A percentile compares a stretch with the other conserved stretches of the same genome.
These are phyloP conservation scores for Drosophila nigromelanica DNA, from an alignment of 1,140 invertebrate genomes.

Conservation along the genomic window DNA sequence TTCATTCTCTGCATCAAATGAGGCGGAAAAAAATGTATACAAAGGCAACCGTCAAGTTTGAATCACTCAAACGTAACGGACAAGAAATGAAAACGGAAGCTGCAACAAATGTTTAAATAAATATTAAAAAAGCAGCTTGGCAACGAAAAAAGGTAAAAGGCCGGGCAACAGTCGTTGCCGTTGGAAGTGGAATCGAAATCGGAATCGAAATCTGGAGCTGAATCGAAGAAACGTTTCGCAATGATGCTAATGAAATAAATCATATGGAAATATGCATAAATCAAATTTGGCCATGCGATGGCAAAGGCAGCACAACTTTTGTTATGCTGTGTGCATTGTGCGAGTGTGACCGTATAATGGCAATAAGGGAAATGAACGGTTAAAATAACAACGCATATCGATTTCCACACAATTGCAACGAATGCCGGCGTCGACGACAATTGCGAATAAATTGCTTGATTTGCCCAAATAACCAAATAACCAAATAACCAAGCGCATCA, in stretches of 20 bases:
- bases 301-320: conserved; percentile 37
- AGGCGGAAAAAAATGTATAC: conserved; percentile 78
- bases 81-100: conserved; percentile 80
- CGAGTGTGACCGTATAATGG: conserved; percentile 54
- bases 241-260: conserved; percentile 82
- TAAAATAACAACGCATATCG: conserved; percentile 81
- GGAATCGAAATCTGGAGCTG: conserved; percentile 8
- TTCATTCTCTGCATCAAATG: conserved; percentile 81
- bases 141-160: conserved; percentile 45
- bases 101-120: conserved; percentile 82
- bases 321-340: conserved; percentile 26
- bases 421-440: conserved; percentile 61
- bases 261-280: conserved; percentile 82
- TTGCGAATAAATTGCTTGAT: conserved; percentile 81
- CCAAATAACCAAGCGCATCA: conserved; percentile 72
- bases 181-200: neutral
- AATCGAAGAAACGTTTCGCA: conserved; percentile 29
- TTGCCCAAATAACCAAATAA: conserved; percentile 77
- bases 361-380: conserved; percentile 75
- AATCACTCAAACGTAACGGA: conserved; percentile 82
- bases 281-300: conserved; percentile 63
- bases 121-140: conserved; percentile 70
- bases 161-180: conserved; percentile 36
- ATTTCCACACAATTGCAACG: conserved; percentile 78
- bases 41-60: conserved; percentile 81